Evolutionary conservation across 2,888 invertebrate genomes (phyloP).

Genomic region (Pollenia labialis): DNA sequence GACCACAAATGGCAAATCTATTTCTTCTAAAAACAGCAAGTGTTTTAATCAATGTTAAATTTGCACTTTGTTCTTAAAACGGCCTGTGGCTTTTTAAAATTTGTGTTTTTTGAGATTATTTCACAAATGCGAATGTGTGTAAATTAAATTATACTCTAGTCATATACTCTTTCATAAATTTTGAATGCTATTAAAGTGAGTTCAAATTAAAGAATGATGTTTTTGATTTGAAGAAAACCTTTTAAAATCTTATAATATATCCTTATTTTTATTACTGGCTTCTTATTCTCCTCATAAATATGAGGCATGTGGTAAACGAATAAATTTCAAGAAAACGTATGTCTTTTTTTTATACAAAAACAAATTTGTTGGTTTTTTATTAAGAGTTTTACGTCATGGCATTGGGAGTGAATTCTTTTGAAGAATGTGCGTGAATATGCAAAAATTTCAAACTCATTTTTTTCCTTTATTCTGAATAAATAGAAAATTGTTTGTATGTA

Average conservation of each 20-base stretch:
- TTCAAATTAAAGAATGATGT: too few species aligned
- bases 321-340: neutral
- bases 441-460: neutral
- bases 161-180: too few species aligned
- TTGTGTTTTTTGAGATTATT: too few species aligned
- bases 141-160: too few species aligned
- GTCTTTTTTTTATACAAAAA: neutral
- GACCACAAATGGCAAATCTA: too few species aligned
- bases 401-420: neutral
- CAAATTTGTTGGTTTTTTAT: neutral
- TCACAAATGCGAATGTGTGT: too few species aligned
- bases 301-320: conserved; percentile 36
- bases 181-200: too few species aligned
- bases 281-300: neutral
- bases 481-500: conserved; percentile 3
- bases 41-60: too few species aligned
- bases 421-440: neutral
- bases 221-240: too few species aligned
- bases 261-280: neutral
- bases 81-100: too few species aligned
- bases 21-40: too few species aligned
- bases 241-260: neutral
- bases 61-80: too few species aligned
- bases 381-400: neutral
- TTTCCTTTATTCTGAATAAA: neutral